Conservation (phyloP, 2,888 invertebrate genomes). For the Harmothoe impar region DNA sequence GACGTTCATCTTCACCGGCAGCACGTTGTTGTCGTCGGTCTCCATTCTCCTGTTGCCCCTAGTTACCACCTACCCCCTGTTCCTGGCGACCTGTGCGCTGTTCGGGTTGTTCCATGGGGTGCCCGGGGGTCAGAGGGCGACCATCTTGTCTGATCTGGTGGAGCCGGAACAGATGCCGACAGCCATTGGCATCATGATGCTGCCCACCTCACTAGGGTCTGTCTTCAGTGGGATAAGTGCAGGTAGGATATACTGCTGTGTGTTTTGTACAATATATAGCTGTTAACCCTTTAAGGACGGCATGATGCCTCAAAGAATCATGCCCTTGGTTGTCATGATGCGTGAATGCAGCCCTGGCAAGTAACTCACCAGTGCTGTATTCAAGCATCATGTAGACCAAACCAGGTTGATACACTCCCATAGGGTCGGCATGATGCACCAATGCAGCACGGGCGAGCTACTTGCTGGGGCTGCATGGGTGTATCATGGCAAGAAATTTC, state of each 20-base stretch:
- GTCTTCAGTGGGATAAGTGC: not conserved
- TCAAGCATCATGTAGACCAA: no score
- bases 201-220: not conserved
- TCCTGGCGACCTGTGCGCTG: not conserved
- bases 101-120: slow-evolving; percentile 6
- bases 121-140: slow-evolving; percentile 18
- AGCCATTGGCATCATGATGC: not conserved
- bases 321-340: no score
- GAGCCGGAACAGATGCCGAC: not conserved
- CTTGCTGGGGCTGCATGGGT: no score
- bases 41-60: not conserved
- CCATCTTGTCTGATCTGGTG: slow-evolving; percentile 27
- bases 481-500: no score
- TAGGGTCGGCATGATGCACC: no score
- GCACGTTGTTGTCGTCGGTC: not conserved
- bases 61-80: not conserved
- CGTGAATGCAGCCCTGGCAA: no score
- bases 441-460: no score
- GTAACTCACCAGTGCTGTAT: no score
- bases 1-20: not conserved
- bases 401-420: no score
- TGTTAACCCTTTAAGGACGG: no score
- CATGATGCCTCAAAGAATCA: no score
- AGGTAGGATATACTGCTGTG: not conserved
- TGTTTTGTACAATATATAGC: not conserved